These are phyloP conservation scores for Carettochelys insculpta DNA, from an alignment of 2,113 vertebrate genomes.

Conservation along the genomic window DNA sequence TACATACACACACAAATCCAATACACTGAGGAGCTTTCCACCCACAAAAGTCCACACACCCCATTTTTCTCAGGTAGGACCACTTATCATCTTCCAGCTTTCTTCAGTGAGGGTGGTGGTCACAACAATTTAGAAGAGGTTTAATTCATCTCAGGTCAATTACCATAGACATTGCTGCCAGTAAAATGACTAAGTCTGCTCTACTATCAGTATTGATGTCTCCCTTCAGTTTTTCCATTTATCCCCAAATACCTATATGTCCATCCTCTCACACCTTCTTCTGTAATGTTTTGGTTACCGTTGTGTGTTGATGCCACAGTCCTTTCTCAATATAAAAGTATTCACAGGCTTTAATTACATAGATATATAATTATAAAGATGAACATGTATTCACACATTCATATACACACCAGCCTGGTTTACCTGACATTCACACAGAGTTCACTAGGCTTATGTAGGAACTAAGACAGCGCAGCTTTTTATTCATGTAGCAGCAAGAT, in stretches of 20 bases:
- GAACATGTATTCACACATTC: too few relatives aligned
- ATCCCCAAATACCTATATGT: not conserved
- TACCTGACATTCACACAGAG: not conserved
- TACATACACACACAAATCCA: too few relatives aligned
- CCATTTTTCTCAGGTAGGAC: too few relatives aligned
- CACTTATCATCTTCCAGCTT: too few relatives aligned
- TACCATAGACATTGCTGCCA: not conserved
- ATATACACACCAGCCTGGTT: not conserved
- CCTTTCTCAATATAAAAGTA: not conserved
- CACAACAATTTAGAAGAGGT: too few relatives aligned
- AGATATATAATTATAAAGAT: too few relatives aligned
- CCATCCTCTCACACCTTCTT: not conserved
- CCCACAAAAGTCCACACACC: too few relatives aligned
- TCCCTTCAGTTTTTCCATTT: not conserved
- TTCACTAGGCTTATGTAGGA: not conserved
- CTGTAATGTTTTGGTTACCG: not conserved
- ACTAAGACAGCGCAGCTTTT: not conserved
- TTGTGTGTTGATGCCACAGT: not conserved
- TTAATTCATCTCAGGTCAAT: too few relatives aligned
- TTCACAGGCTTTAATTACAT: too few relatives aligned
- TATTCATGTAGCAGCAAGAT: not conserved
- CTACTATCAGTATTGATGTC: rapidly evolving
- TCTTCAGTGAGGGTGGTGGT: too few relatives aligned
- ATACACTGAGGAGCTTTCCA: too few relatives aligned
- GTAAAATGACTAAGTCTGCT: not conserved